phyloP scores from a whole-genome alignment of 2,797 vertebrate genomes.

The Atherinosoma microstoma region DNA sequence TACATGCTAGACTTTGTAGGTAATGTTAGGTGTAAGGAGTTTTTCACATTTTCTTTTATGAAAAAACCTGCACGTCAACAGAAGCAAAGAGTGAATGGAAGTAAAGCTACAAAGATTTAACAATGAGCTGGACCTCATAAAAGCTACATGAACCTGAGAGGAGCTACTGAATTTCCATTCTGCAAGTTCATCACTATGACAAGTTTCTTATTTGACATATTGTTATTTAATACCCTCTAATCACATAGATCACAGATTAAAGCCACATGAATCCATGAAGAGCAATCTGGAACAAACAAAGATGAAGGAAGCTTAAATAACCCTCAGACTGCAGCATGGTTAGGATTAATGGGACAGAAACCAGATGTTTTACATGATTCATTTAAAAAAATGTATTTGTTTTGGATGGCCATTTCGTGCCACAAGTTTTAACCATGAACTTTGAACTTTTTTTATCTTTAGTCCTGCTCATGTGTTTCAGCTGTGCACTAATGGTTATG shows the following conservation, averaged over 20 bases:
- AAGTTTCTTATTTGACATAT: not conserved
- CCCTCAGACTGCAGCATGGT: not conserved
- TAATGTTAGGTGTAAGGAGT: too few relatives aligned
- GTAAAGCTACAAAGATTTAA: too few relatives aligned
- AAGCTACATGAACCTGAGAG: not conserved
- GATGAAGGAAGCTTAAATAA: not conserved
- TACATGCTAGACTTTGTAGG: not conserved
- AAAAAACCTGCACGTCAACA: too few relatives aligned
- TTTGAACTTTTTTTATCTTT: not conserved
- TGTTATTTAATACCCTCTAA: not conserved
- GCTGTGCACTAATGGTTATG: not conserved
- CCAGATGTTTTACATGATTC: not conserved
- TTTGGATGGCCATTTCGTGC: too few relatives aligned
- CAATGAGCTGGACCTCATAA: not conserved
- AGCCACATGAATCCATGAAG: not conserved
- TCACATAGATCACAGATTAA: not conserved
- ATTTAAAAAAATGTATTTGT: too few relatives aligned
- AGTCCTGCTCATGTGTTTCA: not conserved
- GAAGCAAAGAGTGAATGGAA: too few relatives aligned
- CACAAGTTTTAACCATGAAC: not conserved
- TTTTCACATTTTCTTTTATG: too few relatives aligned
- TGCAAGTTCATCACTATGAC: not conserved
- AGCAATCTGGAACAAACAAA: too few relatives aligned
- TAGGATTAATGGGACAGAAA: conserved; percentile 6
- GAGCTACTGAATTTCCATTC: not conserved